Conservation (phyloP, 2,113 vertebrate genomes). For the Colistium nudipinnis region DNA sequence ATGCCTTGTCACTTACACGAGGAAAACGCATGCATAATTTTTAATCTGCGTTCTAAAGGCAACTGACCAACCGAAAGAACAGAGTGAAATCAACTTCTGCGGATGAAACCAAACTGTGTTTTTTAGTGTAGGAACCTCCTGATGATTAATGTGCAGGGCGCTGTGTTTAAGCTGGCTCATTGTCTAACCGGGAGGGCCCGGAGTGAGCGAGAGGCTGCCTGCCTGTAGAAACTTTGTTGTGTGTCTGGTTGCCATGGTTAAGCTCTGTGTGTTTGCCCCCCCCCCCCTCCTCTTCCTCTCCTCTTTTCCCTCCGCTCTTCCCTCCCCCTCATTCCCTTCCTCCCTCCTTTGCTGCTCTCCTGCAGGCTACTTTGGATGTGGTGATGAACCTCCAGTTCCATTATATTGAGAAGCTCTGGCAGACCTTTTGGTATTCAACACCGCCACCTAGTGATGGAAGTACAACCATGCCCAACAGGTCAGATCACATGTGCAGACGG, state of each 20-base stretch:
- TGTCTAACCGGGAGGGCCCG: constrained; percentile 62
- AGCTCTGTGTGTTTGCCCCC: constrained; percentile 69
- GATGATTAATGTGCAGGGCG: constrained; percentile 68
- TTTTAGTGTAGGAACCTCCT: constrained; percentile 35
- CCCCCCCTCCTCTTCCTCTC: constrained; percentile 11
- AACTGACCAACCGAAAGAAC: neutral
- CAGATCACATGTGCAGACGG: constrained; percentile 4
- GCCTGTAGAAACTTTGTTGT: constrained; percentile 78
- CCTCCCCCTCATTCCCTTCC: neutral
- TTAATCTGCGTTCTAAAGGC: constrained; percentile 12
- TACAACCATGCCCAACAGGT: constrained; percentile 82
- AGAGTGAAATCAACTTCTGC: constrained; percentile 1
- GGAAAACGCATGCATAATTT: neutral
- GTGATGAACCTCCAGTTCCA: constrained; percentile 98
- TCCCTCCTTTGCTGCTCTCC: constrained; percentile 38
- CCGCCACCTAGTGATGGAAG: constrained; percentile 84
- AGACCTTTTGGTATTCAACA: constrained; percentile 96
- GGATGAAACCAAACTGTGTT: constrained; percentile 31
- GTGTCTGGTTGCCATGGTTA: constrained; percentile 82
- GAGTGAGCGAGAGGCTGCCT: constrained; percentile 59
- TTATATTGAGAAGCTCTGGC: constrained; percentile 97
- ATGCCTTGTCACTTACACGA: constrained; percentile 13
- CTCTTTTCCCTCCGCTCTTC: constrained; percentile 26
- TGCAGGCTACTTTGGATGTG: constrained; percentile 93
- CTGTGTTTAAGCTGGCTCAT: constrained; percentile 68